Base-by-base conservation (phyloP, 2,797 vertebrate genomes). In the Melanitta fusca region DNA sequence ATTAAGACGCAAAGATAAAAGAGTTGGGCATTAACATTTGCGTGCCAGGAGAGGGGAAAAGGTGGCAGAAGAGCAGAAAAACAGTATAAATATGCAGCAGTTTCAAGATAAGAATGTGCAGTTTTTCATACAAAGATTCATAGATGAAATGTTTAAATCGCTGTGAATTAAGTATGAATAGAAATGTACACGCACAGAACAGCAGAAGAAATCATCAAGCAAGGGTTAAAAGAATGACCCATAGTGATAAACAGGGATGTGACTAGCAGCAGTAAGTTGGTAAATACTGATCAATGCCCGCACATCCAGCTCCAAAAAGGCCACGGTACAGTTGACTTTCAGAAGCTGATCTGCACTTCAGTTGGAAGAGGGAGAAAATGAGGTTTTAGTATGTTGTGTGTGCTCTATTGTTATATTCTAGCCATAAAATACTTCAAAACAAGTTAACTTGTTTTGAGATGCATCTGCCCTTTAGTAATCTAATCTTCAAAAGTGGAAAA, bases 351-450 rank as follows among this genome's bases (percentile, higher is more conserved):
- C 57, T 18, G 71, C 21, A 54, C 53, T 61, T 73, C 13, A 38
- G 79, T 51, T 65, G 20, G 4, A 22, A n/a, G 71, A 47, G 34
- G 78, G 27, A 84, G 51, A 47, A 83, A 43, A 65, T 8, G 14
- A 10, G 18, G 43, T 28, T 58, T 7, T 6, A 19, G 32, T 0
- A 11, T 58, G 51, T 28, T 57, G 8, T 8, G 13, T 18, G 36
- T 15, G n/a, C 27, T 6, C 39, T 0, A 0, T 12, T 32, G 9
- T 8, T 54, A 12, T 4, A 11, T 5, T 36, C 16, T 13, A 84
- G 41, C 13, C 58, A 9, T 43, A 80, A 65, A 51, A 27, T 47
- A 70, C 5, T 15, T 34, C 8, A 0, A 86, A 65, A 32, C 30
- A 39, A 19, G 30, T 30, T 64, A 9, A 32, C 18, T 41, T 32